These are phyloP conservation scores for Heterohyrax brucei DNA, from an alignment of 2,797 vertebrate genomes.

Conservation along the genomic window DNA sequence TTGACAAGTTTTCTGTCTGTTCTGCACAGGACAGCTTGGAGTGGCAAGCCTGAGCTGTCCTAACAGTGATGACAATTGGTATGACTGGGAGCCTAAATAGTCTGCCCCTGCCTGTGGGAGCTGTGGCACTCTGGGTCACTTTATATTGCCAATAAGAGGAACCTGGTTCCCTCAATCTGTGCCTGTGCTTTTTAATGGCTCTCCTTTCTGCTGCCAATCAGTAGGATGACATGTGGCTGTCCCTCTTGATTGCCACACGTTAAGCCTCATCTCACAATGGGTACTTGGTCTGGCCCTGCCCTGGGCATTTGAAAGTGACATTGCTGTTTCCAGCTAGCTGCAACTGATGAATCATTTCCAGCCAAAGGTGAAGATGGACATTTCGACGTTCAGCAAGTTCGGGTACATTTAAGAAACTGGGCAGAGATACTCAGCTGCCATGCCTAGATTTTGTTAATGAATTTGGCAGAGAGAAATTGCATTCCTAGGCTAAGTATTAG, in stretches of 20 bases:
- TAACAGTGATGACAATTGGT: neutral
- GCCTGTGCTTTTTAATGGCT: slow-evolving; percentile 4
- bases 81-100: neutral
- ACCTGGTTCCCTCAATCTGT: slow-evolving; percentile 58
- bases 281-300: slow-evolving; percentile 45
- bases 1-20: neutral
- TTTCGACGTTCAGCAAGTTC: slow-evolving; percentile 69
- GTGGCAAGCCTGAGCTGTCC: neutral
- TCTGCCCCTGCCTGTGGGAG: neutral
- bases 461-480: slow-evolving; percentile 71
- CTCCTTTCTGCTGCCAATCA: neutral
- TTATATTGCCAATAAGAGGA: neutral
- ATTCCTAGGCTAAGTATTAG: slow-evolving; percentile 72
- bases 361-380: slow-evolving; percentile 73
- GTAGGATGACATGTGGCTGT: slow-evolving; percentile 57
- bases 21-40: neutral
- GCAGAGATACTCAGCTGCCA: neutral
- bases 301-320: slow-evolving; percentile 69
- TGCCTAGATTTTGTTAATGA: slow-evolving; percentile 79
- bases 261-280: slow-evolving; percentile 62
- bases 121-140: neutral
- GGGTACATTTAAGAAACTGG: slow-evolving; percentile 63
- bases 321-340: slow-evolving; percentile 64
- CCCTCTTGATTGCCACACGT: slow-evolving; percentile 51
- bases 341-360: slow-evolving; percentile 44